phyloP scores from a whole-genome alignment of 2,113 vertebrate species.

The Entelurus aequoreus region DNA sequence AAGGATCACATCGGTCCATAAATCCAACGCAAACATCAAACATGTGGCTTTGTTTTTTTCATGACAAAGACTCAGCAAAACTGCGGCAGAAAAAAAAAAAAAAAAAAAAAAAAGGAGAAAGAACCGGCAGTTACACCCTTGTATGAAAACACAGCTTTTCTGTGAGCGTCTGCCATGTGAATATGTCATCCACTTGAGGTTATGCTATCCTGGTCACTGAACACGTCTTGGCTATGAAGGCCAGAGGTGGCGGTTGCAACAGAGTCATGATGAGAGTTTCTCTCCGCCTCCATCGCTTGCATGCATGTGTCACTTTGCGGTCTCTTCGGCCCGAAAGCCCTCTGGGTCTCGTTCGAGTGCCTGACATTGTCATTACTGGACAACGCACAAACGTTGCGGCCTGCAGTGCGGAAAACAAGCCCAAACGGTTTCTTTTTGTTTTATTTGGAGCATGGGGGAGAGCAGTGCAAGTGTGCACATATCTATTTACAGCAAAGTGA shows the following conservation, averaged over 20 bases:
- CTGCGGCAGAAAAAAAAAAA: neutral
- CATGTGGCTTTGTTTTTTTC: slow-evolving; percentile 29
- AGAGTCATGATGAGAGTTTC: slow-evolving; percentile 49
- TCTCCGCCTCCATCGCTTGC: slow-evolving; percentile 43
- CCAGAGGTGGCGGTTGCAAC: slow-evolving; percentile 39
- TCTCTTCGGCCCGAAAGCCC: slow-evolving; percentile 42
- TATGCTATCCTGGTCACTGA: slow-evolving; percentile 50
- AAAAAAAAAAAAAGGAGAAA: neutral
- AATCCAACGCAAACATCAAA: slow-evolving; percentile 26
- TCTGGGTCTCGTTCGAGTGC: slow-evolving; percentile 29
- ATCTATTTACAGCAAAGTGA: slow-evolving; percentile 36
- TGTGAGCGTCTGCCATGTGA: slow-evolving; percentile 50
- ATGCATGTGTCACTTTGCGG: slow-evolving; percentile 62
- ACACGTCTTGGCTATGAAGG: slow-evolving; percentile 50
- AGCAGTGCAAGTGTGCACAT: slow-evolving; percentile 34
- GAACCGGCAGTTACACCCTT: slow-evolving; percentile 35
- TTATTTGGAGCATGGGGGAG: slow-evolving; percentile 12
- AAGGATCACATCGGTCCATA: slow-evolving; percentile 12
- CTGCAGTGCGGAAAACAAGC: slow-evolving; percentile 53
- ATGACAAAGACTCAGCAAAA: slow-evolving; percentile 29
- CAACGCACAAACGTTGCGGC: slow-evolving; percentile 54
- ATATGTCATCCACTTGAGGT: slow-evolving; percentile 58
- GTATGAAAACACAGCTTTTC: slow-evolving; percentile 41
- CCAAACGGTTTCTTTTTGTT: slow-evolving; percentile 41
- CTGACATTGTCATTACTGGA: slow-evolving; percentile 65